Evolutionary conservation across 1,140 invertebrate genomes (phyloP).

Genomic region (Wiebesia pumilae): DNA sequence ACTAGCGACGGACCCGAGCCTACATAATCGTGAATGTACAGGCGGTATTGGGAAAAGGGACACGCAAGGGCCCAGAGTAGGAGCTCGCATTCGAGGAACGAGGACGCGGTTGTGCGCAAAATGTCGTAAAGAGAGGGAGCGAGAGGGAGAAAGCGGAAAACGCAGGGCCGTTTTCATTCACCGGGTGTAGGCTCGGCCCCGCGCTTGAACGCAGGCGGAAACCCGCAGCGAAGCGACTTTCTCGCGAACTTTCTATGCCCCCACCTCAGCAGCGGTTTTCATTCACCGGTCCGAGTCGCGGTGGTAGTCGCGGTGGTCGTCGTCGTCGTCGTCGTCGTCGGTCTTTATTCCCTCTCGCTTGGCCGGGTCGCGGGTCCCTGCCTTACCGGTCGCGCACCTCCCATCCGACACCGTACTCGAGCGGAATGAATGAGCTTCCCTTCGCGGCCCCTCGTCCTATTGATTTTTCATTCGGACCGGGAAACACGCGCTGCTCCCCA

Average conservation of each 20-base stretch:
- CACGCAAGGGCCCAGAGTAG: too few relatives aligned
- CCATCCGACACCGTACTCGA: background rate
- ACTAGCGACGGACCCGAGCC: too few relatives aligned
- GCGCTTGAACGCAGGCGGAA: conserved; percentile 59
- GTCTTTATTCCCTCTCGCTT: background rate
- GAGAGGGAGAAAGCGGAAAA: background rate
- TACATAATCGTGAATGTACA: too few relatives aligned
- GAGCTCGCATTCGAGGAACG: too few relatives aligned
- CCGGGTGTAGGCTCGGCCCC: background rate
- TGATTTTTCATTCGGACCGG: background rate
- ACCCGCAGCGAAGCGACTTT: conserved; percentile 62
- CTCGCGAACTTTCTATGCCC: conserved; percentile 71
- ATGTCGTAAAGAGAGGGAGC: background rate
- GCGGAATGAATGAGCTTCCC: background rate
- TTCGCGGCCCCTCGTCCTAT: background rate
- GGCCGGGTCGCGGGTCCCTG: background rate
- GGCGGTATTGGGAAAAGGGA: too few relatives aligned
- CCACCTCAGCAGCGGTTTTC: conserved; percentile 56
- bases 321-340: background rate
- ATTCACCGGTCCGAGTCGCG: conserved; percentile 57
- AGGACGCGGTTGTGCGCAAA: background rate
- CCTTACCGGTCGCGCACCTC: background rate
- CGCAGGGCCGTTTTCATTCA: conserved; percentile 39
- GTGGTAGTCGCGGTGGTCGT: too few relatives aligned
- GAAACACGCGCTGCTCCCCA: background rate